phyloP scores from a whole-genome alignment of 2,888 invertebrate species.

The Caenorhabditis sinica region DNA sequence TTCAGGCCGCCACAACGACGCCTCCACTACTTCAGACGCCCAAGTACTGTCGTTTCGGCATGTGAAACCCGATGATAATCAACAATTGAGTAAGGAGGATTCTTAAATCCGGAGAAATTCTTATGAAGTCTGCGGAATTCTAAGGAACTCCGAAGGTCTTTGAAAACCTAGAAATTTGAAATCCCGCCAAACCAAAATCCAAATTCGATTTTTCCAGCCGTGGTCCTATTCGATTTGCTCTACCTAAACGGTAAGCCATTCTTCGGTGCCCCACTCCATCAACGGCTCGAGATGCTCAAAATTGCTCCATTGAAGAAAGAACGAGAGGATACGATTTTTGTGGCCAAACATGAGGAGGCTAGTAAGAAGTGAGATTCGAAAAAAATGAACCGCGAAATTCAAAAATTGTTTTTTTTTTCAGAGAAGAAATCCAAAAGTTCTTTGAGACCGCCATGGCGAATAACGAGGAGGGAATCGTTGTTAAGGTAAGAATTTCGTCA shows the following conservation, averaged over 20 bases:
- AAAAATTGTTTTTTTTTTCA: constrained; percentile 50
- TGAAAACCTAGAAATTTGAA: not conserved
- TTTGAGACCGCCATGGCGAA: constrained; percentile 78
- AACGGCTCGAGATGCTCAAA: constrained; percentile 69
- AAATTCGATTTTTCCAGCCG: constrained; percentile 66
- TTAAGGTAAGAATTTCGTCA: too few relatives aligned
- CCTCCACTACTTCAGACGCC: constrained; percentile 54
- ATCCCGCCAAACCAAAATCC: not conserved
- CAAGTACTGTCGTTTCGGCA: constrained; percentile 63
- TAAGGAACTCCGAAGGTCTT: too few relatives aligned
- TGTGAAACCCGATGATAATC: constrained; percentile 66
- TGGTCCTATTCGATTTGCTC: constrained; percentile 81
- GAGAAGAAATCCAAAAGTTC: constrained; percentile 76
- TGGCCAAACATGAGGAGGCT: constrained; percentile 68
- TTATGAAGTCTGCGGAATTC: too few relatives aligned
- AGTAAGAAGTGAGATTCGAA: constrained; percentile 59
- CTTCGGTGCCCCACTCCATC: constrained; percentile 72
- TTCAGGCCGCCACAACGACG: constrained; percentile 67
- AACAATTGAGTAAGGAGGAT: constrained; percentile 67
- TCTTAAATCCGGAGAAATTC: not conserved
- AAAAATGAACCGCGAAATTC: not conserved
- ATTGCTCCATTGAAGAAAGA: constrained; percentile 68
- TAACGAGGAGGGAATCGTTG: constrained; percentile 82
- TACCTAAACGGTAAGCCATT: constrained; percentile 77
- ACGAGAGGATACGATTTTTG: constrained; percentile 66